These are phyloP conservation scores for Xiphophorus couchianus DNA, from an alignment of 2,113 vertebrate species.

Conservation along the genomic window DNA sequence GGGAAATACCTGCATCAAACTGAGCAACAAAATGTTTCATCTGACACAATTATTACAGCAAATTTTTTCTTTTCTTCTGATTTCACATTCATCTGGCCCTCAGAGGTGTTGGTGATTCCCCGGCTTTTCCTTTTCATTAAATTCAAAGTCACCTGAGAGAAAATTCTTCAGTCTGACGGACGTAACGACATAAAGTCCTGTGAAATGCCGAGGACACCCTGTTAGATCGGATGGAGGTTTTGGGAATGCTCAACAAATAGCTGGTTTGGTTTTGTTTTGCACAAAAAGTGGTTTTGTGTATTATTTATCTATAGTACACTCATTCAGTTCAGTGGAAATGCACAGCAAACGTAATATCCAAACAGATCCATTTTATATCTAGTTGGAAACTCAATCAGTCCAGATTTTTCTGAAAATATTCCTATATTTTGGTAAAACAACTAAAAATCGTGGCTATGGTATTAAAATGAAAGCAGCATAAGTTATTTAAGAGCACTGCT, in stretches of 20 bases:
- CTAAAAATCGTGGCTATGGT: no score
- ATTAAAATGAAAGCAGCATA: no score
- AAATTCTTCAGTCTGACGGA: not conserved
- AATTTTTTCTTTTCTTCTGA: not conserved
- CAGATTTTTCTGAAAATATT: no score
- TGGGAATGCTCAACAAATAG: not conserved
- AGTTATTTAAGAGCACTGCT: no score
- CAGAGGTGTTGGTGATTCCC: not conserved
- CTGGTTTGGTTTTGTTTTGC: not conserved
- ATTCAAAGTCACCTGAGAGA: not conserved
- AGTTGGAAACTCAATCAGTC: no score
- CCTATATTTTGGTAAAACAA: no score
- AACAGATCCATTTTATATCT: no score
- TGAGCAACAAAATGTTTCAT: not conserved
- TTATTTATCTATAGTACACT: no score
- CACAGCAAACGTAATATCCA: no score
- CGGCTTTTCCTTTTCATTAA: not conserved
- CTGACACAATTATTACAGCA: not conserved
- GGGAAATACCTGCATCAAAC: not conserved
- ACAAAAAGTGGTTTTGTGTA: not conserved
- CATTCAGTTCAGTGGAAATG: no score
- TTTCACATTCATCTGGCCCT: not conserved
- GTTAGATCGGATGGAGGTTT: not conserved
- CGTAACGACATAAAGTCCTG: not conserved
- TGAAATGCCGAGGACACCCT: not conserved